A percentile compares a stretch with the other conserved stretches of the same genome.
Conservation (phyloP, 2,113 vertebrate species). For the Rhinolophus sinicus region DNA sequence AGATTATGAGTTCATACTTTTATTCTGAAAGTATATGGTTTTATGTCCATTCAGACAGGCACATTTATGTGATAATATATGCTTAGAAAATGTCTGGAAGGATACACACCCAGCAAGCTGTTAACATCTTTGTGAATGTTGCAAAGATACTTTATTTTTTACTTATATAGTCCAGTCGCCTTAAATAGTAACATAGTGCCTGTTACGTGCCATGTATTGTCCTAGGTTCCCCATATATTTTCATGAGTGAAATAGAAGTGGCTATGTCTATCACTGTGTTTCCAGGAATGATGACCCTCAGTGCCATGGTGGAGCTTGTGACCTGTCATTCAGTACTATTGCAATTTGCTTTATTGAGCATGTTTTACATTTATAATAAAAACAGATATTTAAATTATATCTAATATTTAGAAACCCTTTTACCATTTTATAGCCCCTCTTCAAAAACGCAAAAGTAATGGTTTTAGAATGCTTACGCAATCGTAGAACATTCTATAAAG, state of each 20-base stretch:
- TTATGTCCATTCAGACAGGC: neutral
- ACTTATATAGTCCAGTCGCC: neutral
- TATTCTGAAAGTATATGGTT: neutral
- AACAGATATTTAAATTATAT: neutral
- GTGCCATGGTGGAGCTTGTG: neutral
- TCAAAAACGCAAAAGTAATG: neutral
- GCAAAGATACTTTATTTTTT: neutral
- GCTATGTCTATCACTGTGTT: neutral
- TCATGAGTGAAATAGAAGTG: neutral
- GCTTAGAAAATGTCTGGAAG: neutral
- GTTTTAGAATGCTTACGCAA: neutral
- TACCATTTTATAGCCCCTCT: neutral
- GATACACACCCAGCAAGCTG: fast-evolving
- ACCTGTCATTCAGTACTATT: neutral
- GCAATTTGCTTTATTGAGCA: neutral
- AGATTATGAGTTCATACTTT: neutral
- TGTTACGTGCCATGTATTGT: fast-evolving
- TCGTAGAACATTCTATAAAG: neutral
- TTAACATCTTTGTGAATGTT: neutral
- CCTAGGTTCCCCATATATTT: neutral
- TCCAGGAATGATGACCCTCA: neutral
- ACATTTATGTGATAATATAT: neutral
- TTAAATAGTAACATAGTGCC: neutral
- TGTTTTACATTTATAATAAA: neutral
- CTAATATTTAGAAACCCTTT: neutral